Evolutionary conservation across 1,140 invertebrate genomes (phyloP), one percentile per base, ranked within the genome.

Genomic region (Paracyclopina nana): DNA sequence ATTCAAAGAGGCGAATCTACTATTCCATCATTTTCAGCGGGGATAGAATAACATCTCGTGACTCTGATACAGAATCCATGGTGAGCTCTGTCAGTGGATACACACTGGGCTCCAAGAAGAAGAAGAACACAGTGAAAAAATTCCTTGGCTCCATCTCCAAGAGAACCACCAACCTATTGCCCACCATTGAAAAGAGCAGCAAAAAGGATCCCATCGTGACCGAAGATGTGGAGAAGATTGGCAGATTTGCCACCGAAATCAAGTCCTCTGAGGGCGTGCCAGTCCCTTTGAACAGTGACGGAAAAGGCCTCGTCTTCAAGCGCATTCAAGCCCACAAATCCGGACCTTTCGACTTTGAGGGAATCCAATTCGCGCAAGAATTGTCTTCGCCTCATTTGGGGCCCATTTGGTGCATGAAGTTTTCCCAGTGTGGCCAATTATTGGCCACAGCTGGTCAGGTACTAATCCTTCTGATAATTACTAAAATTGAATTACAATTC

Each of bases 351-450:
- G 88, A 96, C 60, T 95, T 94, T 65, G 82, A 85, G 52, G 76
- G 78, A 53, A 64, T 82, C 4, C 67, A 76, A 60, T 71, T 78
- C 54, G 72, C 81, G 2, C 79, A 81, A 67, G 84, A 88, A 61
- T 65, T 88, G 44, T 75, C 73, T 57, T 77, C 78, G 1, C 83
- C 84, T 57, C 87, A 95, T 62, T 73, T 74, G 5, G 85, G 86
- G 26, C 84, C 92, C 3, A 81, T 97, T 56, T 98, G 92, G 92
- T 92, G 86, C 55, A 94, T 96, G 82, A 95, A 96, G 68, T 97
- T 97, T 63, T 94, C 88, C 41, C 79, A 77, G 22, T 95, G 88
- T 68, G 91, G 91, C 0, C 70, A 86, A 45, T 66, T 97, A 28
- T 63, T 97, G 50, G 90, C 90, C 5, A 92, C 90, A 3, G 91